Base-by-base conservation (phyloP, 2,113 vertebrate species). In the Tenebrosternarchus preto region DNA sequence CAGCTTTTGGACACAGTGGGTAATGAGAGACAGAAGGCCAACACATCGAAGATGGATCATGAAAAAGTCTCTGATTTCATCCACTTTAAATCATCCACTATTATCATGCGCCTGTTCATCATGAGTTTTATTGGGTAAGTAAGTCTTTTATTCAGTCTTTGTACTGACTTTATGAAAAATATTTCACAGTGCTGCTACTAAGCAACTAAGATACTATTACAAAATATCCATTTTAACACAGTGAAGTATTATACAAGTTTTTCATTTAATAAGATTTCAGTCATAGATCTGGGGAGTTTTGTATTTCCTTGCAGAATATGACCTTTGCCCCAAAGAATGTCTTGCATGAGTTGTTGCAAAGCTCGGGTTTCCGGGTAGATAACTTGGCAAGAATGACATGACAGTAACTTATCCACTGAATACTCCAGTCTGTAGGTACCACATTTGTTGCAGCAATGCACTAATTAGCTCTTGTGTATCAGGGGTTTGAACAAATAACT, bases 71-170 rank as follows among this genome's bases (percentile, higher is more conserved):
- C 83, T 53, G 85, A 86, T 78, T 76, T 86, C 50, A 55, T 70
- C 25, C 82, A 87, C 78, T 85, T 93, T 24, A 86, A 46, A 25
- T 90, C 91, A 53, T 87, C 87, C 2, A 92, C 86, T 0, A 81
- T 93, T 20, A 78, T 92, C 8, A 80, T 88, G 69, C 84, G 90
- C 0, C 84, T 93, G 17, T 75, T 85, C 0, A 75, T 92, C 83
- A 92, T 93, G 91, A 90, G 92, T 82, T 92, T 86, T 73, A 87
- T 92, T 75, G 89, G 91, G 92, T 92, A 74, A 16, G 82, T 29
- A 72, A 60, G 77, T 80, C n/a, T 36, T 36, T 70, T 53, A 15
- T n/a, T 22, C 33, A 22, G 24, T 64, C 2, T 64, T 31, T 31
- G 4, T 64, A 11, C 11, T 64, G 27, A 25, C 17, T 11, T 64